Base-by-base conservation (phyloP, 1,140 invertebrate species). In the Eufriesea mexicana region DNA sequence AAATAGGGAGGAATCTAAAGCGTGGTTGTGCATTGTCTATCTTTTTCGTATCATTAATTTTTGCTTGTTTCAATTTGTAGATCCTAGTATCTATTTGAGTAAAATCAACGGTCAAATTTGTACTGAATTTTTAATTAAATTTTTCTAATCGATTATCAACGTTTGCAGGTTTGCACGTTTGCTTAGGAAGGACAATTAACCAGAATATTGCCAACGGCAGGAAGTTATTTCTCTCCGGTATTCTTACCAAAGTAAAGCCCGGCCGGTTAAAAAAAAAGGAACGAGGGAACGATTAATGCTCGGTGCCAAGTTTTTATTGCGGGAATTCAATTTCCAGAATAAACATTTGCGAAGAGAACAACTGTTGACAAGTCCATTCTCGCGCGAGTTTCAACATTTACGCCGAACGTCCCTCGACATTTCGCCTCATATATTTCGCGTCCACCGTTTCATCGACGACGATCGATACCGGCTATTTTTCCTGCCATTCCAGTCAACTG, bases 381-480 rank as follows among this genome's bases (percentile, higher is more conserved):
- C 35, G 25, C 18, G 42, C 49, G 66, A 59, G 42, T 28, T 78
- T 68, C 49, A 68, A 78, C 23, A 45, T 66, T 78, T 68, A 67
- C 76, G n/a, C 14, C 55, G 54, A 47, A 61, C n/a, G 71, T 61
- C 45, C 23, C 71, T 45, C 66, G 66, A 47, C 64, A 62, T 79
- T 79, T 59, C 66, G 66, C 42, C 67, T 57, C 64, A 28, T 54
- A 79, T 70, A 25, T 79, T 70, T 49, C 35, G 18, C 66, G 49
- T 57, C 42, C 67, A 70, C 49, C 35, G 76, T 75, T 62, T 51
- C 59, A 49, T 62, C 20, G 25, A 45, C 35, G 12, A 62, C 54
- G 74, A 76, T 76, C 76, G 51, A 78, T 78, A 68, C 20, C 42
- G 35, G 35, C 28, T 78, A 68, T 78, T 67, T 57, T 68, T 78